A percentile compares a stretch with the other conserved stretches of the same genome.
These are phyloP conservation scores for Zaprionus davidi DNA, from an alignment of 1,140 invertebrate species.

Conservation along the genomic window DNA sequence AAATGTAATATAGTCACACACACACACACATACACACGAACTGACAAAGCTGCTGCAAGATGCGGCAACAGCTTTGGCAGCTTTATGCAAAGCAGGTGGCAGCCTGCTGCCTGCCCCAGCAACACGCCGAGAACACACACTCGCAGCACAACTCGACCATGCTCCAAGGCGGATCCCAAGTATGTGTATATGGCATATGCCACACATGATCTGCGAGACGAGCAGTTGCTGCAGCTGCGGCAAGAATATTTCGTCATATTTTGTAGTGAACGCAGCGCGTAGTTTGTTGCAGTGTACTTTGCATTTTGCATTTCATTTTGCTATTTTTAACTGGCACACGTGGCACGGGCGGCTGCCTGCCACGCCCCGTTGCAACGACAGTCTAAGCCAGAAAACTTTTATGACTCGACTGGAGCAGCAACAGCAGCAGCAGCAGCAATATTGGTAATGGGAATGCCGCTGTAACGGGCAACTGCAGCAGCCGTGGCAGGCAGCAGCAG, in stretches of 20 bases:
- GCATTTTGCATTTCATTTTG: conserved; percentile 45
- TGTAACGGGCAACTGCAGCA: conserved; percentile 43
- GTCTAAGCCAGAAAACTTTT: conserved; percentile 70
- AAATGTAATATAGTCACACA: conserved; percentile 77
- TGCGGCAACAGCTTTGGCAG: conserved; percentile 23
- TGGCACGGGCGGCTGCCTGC: conserved; percentile 25
- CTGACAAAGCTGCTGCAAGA: conserved; percentile 33
- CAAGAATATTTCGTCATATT: not conserved
- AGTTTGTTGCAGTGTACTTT: conserved; percentile 47
- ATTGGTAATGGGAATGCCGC: conserved; percentile 61
- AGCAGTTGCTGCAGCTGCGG: too few species aligned
- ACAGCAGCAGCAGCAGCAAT: conserved; percentile 31
- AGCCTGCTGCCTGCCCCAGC: conserved; percentile 10
- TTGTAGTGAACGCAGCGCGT: not conserved
- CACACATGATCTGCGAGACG: conserved; percentile 1
- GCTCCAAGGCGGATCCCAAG: not conserved
- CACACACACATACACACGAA: conserved; percentile 24
- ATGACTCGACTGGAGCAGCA: conserved; percentile 58
- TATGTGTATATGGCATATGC: not conserved
- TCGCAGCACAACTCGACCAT: not conserved
- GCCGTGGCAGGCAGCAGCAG: conserved; percentile 14
- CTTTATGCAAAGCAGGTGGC: conserved; percentile 45
- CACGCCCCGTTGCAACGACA: conserved; percentile 18
- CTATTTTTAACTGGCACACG: conserved; percentile 47
- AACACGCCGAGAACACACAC: conserved; percentile 5